Evolutionary conservation across 2,797 vertebrate species (phyloP).

Genomic region (Gallinago stenura): DNA sequence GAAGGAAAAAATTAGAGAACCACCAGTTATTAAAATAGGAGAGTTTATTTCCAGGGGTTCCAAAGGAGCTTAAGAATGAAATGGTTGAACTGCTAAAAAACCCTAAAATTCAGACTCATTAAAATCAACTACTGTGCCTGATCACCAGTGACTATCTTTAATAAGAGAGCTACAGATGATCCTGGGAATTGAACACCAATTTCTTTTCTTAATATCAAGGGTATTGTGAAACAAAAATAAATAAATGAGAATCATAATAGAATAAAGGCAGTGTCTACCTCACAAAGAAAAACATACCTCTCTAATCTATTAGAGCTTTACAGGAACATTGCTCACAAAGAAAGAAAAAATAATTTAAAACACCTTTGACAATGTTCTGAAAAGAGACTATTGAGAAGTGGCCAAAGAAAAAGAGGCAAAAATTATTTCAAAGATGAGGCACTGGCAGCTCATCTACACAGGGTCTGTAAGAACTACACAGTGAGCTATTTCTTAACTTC

Average conservation of each 20-base stretch:
- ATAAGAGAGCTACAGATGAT: slow-evolving; percentile 51
- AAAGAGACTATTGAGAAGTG: not conserved
- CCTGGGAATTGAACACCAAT: slow-evolving; percentile 66
- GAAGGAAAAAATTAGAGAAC: slow-evolving; percentile 50
- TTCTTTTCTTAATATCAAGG: slow-evolving; percentile 58
- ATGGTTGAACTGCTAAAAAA: slow-evolving; percentile 44
- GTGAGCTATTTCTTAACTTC: not conserved
- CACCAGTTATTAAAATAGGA: slow-evolving; percentile 19
- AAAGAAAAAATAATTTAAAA: slow-evolving; percentile 41
- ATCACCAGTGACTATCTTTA: slow-evolving; percentile 59
- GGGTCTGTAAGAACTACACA: not conserved
- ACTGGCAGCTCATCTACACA: not conserved
- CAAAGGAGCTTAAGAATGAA: slow-evolving; percentile 40
- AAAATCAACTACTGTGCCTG: slow-evolving; percentile 51
- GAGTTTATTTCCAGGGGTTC: slow-evolving; percentile 23
- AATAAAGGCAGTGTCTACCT: slow-evolving; percentile 28
- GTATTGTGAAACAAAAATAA: slow-evolving; percentile 68
- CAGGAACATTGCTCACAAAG: not conserved
- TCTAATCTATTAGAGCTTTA: not conserved
- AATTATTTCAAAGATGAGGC: not conserved
- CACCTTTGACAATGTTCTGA: not conserved
- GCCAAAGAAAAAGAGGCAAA: not conserved
- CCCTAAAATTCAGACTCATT: slow-evolving; percentile 60
- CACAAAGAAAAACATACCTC: slow-evolving; percentile 41
- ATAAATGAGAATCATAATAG: slow-evolving; percentile 52